Percentiles rank a stretch among this genome's conserved stretches.
These are phyloP conservation scores for Leptopilina myrica DNA, from an alignment of 2,888 invertebrate genomes.

Conservation along the genomic window DNA sequence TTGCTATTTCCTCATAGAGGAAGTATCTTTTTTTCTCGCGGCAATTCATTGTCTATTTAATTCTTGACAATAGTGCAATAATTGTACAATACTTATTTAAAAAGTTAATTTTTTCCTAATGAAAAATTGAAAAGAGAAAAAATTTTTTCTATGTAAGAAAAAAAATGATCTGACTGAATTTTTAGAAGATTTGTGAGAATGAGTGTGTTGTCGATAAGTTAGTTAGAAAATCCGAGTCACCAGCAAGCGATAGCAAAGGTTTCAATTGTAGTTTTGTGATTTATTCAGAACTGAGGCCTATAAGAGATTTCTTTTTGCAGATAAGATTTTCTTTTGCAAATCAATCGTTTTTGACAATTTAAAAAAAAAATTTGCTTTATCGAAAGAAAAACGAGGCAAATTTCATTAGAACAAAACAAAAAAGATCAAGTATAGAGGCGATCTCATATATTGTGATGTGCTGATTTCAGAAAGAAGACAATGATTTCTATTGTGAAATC, in stretches of 20 bases:
- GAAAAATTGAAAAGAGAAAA: not conserved
- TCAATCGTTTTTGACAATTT: not conserved
- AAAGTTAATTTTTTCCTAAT: slow-evolving; percentile 4
- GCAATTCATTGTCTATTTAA: not conserved
- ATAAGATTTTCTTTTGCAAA: not conserved
- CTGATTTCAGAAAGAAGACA: not conserved
- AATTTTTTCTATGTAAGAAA: not conserved
- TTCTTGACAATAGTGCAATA: slow-evolving; percentile 35
- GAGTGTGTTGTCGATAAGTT: slow-evolving; percentile 51
- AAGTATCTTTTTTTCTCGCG: not conserved
- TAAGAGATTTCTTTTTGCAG: slow-evolving; percentile 29
- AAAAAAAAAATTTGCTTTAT: not conserved
- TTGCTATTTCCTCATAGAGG: not conserved
- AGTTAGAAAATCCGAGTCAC: slow-evolving; percentile 55
- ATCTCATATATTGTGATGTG: slow-evolving; percentile 40
- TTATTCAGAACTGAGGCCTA: slow-evolving; percentile 52
- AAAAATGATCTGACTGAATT: slow-evolving; percentile 24
- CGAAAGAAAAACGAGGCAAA: not conserved
- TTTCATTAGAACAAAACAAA: not conserved
- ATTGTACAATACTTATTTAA: not conserved
- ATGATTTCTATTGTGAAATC: slow-evolving; percentile 22
- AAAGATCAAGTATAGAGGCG: slow-evolving; percentile 24
- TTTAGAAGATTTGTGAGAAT: not conserved
- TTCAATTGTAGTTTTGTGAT: slow-evolving; percentile 23
- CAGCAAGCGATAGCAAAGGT: slow-evolving; percentile 47